These are phyloP conservation scores for Zonotrichia albicollis DNA, from an alignment of 2,797 vertebrate genomes.

Conservation along the genomic window DNA sequence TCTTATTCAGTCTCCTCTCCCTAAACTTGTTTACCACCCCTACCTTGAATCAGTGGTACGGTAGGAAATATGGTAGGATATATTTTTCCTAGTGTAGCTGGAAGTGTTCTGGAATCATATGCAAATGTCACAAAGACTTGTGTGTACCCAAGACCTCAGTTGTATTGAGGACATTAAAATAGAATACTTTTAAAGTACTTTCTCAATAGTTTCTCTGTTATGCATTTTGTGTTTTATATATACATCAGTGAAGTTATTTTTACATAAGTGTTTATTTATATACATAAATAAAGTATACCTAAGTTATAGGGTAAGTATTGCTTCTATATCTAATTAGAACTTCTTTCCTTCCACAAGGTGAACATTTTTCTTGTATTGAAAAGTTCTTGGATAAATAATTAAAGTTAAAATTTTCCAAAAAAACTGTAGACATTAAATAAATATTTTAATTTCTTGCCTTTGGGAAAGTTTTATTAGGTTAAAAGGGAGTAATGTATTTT, in stretches of 20 bases:
- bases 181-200: neutral
- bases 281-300: neutral
- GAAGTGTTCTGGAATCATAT: neutral
- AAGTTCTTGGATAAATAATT: neutral
- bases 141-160: neutral
- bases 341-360: neutral
- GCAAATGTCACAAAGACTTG: neutral
- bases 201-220: neutral
- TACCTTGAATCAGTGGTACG: neutral
- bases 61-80: neutral
- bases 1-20: neutral
- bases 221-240: neutral
- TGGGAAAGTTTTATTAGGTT: slow-evolving; percentile 1
- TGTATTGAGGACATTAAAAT: neutral
- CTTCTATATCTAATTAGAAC: neutral
- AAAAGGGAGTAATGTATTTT: neutral
- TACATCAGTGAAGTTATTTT: neutral
- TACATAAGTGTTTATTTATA: neutral
- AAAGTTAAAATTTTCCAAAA: neutral
- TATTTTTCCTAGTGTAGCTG: neutral
- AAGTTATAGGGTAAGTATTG: neutral
- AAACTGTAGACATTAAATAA: neutral
- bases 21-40: neutral
- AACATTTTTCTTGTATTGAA: neutral
- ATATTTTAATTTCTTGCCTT: slow-evolving; percentile 9